Evolutionary conservation across 2,888 invertebrate species (phyloP), one percentile per base, ranked within the genome.

Genomic region (Mimas tiliae): DNA sequence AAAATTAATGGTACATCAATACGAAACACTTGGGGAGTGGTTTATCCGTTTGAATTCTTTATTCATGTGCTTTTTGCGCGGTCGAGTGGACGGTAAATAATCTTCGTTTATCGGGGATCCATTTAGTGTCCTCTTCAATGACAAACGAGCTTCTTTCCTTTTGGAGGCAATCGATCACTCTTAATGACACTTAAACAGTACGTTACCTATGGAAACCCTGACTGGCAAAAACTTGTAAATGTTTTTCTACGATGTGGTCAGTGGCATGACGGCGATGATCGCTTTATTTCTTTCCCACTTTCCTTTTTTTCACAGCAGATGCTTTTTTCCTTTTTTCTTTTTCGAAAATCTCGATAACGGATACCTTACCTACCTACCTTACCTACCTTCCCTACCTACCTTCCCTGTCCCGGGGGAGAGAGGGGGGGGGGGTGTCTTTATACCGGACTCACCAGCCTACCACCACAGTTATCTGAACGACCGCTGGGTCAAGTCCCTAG

Each of bases 1-100:
- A 68, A 84, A 85, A 90, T 89, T 89, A 90, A 90, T 88, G 88
- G 87, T 85, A 82, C 83, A 80, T 85, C 85, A 82, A 88, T 85
- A 81, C 83, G 75, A 81, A 83, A 82, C 83, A 83, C 78, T 79
- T 74, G 79, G 79, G 79, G 79, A 80, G 83, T 84, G 81, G 86
- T 88, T 86, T 87, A 85, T 86, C 82, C 77, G 76, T 81, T 73
- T 77, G 82, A 81, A 82, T 84, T 86, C 82, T 84, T 86, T 78
- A 85, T 87, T 86, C 84, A 85, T 79, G 80, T 86, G 83, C 87
- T 88, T 88, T 87, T 86, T 81, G 73, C 73, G 67, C 67, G 67
- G 71, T 73, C 75, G 78, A 87, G 87, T 86, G 86, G 83, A 84
- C 73, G 79, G 84, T 89, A 90, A 90, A 88, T 89, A 90, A 85